Conservation (phyloP, 1,140 invertebrate species). For the Palaemon carinicauda region DNA sequence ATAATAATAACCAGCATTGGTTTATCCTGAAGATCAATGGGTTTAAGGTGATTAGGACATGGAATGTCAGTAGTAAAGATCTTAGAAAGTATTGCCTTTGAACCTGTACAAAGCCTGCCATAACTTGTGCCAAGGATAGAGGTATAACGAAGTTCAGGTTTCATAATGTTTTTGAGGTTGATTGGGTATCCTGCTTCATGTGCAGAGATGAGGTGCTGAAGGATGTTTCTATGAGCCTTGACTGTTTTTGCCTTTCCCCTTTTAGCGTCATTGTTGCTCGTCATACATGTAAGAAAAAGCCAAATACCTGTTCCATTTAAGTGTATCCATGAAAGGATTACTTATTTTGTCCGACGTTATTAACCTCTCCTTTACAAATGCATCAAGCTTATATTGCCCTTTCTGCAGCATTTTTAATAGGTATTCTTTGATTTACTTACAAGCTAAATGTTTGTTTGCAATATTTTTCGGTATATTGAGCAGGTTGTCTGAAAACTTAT, state of each 20-base stretch:
- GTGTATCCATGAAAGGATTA: not conserved
- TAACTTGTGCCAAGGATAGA: not conserved
- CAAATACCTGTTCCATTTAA: not conserved
- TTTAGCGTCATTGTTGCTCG: not conserved
- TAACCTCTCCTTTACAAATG: slow-evolving; percentile 4
- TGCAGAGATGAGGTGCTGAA: slow-evolving; percentile 2
- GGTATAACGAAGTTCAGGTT: not conserved
- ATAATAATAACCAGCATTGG: no score
- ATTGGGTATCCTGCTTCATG: not conserved
- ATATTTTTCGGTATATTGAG: no score
- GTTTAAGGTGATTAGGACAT: no score
- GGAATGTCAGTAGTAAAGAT: not conserved
- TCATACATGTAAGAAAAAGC: not conserved
- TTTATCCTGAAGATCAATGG: no score
- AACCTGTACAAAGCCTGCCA: not conserved
- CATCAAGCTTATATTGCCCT: not conserved
- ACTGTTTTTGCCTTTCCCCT: not conserved
- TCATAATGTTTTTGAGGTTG: not conserved
- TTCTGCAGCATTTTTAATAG: not conserved
- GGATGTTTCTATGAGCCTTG: slow-evolving; percentile 17
- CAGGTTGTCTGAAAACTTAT: no score
- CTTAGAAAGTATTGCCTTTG: not conserved
- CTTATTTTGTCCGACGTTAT: no score
- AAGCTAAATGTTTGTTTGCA: not conserved
- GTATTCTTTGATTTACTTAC: not conserved